Conservation (phyloP, 2,113 vertebrate genomes). For the Spilogale gracilis region DNA sequence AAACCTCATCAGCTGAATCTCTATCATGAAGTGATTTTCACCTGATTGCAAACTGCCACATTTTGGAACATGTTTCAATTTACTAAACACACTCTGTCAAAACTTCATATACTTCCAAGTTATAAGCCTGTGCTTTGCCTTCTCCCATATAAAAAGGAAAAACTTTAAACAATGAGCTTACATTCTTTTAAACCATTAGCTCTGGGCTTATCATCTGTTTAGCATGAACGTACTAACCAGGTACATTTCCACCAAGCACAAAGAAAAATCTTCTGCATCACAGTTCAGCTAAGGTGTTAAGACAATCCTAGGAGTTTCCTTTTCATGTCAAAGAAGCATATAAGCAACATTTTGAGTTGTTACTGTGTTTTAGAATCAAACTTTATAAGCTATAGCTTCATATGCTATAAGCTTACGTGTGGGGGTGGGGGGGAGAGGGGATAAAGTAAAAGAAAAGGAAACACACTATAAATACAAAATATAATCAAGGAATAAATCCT, state of each 20-base stretch:
- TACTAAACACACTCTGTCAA: conserved; percentile 78
- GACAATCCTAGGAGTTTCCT: conserved; percentile 80
- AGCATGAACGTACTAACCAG: conserved; percentile 18
- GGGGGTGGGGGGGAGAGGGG: too few species aligned
- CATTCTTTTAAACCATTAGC: conserved; percentile 74
- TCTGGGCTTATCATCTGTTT: conserved; percentile 70
- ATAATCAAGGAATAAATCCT: conserved; percentile 80
- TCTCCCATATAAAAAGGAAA: conserved; percentile 56
- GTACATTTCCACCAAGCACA: conserved; percentile 80
- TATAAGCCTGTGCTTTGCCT: conserved; percentile 77
- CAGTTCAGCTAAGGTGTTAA: conserved; percentile 86
- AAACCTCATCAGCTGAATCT: conserved; percentile 87
- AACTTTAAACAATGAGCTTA: conserved; percentile 66
- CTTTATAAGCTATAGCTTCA: conserved; percentile 72
- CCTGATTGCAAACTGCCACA: conserved; percentile 82
- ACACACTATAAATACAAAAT: conserved; percentile 80
- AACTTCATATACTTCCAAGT: conserved; percentile 76
- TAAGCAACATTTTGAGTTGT: conserved; percentile 55
- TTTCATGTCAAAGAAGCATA: conserved; percentile 73
- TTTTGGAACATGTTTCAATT: conserved; percentile 67
- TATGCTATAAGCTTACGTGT: conserved; percentile 60
- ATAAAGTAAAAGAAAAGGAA: conserved; percentile 76
- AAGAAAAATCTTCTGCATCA: conserved; percentile 74
- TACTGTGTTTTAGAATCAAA: conserved; percentile 73
- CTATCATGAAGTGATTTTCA: conserved; percentile 79